Base-by-base conservation (phyloP, 2,888 invertebrate genomes). In the Incurvaria masculella region DNA sequence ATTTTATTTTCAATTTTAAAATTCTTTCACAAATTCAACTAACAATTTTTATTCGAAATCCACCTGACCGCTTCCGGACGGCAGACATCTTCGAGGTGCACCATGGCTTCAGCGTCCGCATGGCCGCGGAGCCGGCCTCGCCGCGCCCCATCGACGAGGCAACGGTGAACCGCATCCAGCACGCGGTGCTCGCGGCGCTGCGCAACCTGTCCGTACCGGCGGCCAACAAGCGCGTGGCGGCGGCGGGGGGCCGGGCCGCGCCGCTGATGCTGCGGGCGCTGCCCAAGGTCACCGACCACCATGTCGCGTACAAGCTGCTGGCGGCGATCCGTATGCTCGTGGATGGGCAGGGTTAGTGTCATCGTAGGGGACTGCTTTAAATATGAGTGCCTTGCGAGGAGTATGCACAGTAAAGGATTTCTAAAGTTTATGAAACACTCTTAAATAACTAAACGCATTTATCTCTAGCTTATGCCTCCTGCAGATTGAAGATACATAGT, bases 281-380 rank as follows among this genome's bases (percentile, higher is more conserved):
- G 60, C 88, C 89, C 0, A 69, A 74, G 45, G 83, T 85, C 40
- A 80, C 83, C 42, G 88, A 91, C 51, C 87, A 86, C 48, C 87
- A 90, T 21, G 92, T 94, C 2, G 88, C 91, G 4, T 94, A 93
- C 61, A 94, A 94, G 68, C 73, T 95, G 51, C 65, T 95, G 45
- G 94, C 93, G 2, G 90, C 93, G 0, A 71, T 94, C 1, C 79
- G 95, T 49, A 92, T 95, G 87, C 83, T 92, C 39, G 86, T 94
- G 2, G 93, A 93, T 68, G 90, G 90, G 21, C 89, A 91, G 79
- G 85, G 89, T 88, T 59, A 41, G 54, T 49, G n/a, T 23, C n/a
- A n/a, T n/a, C n/a, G n/a, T n/a, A n/a, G n/a, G n/a, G n/a, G n/a
- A n/a, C n/a, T n/a, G n/a, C n/a, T n/a, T n/a, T n/a, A n/a, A n/a